These are phyloP conservation scores for Syngnathoides biaculeatus DNA, from an alignment of 2,113 vertebrate genomes.

Conservation along the genomic window DNA sequence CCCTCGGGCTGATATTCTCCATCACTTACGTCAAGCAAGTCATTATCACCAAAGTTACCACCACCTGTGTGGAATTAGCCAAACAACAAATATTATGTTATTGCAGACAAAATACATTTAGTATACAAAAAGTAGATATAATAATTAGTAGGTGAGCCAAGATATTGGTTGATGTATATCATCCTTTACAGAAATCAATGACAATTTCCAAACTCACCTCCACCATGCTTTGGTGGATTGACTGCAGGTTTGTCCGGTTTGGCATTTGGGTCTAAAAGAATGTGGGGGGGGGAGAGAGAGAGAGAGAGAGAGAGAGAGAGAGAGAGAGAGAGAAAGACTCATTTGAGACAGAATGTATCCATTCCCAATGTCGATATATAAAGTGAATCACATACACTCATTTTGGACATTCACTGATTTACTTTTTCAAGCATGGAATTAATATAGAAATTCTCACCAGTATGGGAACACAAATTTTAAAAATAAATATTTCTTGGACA, in stretches of 20 bases:
- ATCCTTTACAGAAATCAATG: neutral
- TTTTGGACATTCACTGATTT: neutral
- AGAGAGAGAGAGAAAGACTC: neutral
- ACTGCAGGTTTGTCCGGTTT: conserved; percentile 40
- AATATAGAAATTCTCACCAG: neutral
- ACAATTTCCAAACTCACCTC: conserved; percentile 40
- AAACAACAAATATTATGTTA: neutral
- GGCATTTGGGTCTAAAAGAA: conserved; percentile 23
- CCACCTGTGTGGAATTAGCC: conserved; percentile 40
- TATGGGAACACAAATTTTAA: neutral
- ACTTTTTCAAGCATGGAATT: neutral
- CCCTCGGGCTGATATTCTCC: conserved; percentile 61
- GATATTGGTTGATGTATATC: neutral
- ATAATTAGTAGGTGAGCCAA: neutral
- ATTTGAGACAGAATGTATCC: neutral
- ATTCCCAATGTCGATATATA: neutral
- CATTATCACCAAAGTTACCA: conserved; percentile 40
- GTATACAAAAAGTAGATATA: neutral
- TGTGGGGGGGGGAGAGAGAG: no score
- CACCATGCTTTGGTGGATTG: conserved; percentile 16
- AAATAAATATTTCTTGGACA: neutral
- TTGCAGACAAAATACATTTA: neutral
- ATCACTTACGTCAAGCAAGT: conserved; percentile 6
- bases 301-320: no score
- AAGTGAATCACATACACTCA: neutral